Evolutionary conservation across 2,797 vertebrate species (phyloP).

Genomic region (Aratinga solstitialis): DNA sequence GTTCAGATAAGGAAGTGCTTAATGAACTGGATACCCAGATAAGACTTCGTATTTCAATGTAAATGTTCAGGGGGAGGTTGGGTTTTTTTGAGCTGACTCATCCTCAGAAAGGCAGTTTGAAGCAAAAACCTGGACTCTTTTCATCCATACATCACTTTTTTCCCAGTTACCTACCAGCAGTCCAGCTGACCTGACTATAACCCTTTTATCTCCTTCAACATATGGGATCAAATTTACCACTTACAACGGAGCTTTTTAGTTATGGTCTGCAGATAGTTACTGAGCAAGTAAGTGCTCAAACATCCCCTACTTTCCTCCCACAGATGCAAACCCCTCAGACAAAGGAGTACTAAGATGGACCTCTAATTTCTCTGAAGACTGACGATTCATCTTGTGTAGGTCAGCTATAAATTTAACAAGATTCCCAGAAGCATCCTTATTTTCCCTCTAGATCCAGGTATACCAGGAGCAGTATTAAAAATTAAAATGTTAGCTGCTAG

Average conservation of each 20-base stretch:
- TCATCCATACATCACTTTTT: background rate
- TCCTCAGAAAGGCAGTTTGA: background rate
- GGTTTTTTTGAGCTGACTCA: background rate
- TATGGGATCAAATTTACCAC: background rate
- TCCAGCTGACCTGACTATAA: background rate
- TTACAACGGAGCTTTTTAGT: background rate
- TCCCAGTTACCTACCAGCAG: background rate
- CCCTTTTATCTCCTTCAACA: background rate
- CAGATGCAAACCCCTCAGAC: background rate
- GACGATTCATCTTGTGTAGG: background rate
- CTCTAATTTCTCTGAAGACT: constrained; percentile 13
- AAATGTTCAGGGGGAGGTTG: background rate
- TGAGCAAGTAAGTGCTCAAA: background rate
- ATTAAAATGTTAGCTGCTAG: background rate
- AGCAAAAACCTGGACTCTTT: background rate
- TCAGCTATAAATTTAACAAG: constrained; percentile 16
- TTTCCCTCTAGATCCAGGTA: constrained; percentile 3
- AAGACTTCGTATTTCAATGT: background rate
- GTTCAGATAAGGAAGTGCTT: background rate
- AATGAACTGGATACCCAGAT: background rate
- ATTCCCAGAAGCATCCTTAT: constrained; percentile 7
- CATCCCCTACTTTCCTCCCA: background rate
- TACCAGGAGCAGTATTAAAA: constrained; percentile 25
- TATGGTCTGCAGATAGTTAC: background rate
- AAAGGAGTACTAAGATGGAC: background rate